These are phyloP conservation scores for Telenomus remus DNA, from an alignment of 1,140 invertebrate species.

Conservation along the genomic window DNA sequence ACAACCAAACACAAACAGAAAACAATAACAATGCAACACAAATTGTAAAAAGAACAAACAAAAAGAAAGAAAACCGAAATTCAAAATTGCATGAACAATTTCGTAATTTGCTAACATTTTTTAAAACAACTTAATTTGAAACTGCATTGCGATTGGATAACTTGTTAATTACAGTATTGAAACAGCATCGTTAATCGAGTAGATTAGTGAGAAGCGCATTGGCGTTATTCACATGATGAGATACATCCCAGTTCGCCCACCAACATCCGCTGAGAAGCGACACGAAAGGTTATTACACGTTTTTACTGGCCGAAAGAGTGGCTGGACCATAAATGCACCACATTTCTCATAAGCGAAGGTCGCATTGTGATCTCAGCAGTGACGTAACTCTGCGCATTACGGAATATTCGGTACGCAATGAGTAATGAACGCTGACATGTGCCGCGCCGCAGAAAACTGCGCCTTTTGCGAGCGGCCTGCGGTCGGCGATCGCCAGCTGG, in stretches of 20 bases:
- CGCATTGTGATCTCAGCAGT: slow-evolving; percentile 9
- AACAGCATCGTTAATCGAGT: slow-evolving; percentile 15
- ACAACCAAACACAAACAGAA: too few relatives aligned
- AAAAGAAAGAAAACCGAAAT: too few relatives aligned
- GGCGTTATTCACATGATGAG: slow-evolving; percentile 29
- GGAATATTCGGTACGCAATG: slow-evolving; percentile 24
- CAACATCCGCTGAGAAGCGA: slow-evolving; percentile 61
- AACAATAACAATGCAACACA: too few relatives aligned
- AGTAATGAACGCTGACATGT: slow-evolving; percentile 29
- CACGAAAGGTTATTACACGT: slow-evolving; percentile 28
- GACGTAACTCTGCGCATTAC: slow-evolving; percentile 37
- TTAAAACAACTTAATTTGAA: too few relatives aligned
- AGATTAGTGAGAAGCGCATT: slow-evolving; percentile 19
- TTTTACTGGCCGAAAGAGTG: slow-evolving; percentile 1
- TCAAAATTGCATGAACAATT: too few relatives aligned
- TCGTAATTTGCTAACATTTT: too few relatives aligned
- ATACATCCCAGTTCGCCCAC: slow-evolving; percentile 66
- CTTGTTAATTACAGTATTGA: slow-evolving; percentile 12
- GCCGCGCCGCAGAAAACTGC: slow-evolving; percentile 22
- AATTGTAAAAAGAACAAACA: too few relatives aligned
- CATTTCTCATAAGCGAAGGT: slow-evolving; percentile 35
- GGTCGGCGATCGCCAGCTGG: slow-evolving; percentile 5
- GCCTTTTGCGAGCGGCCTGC: slow-evolving; percentile 17
- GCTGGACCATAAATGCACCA: slow-evolving; percentile 36
- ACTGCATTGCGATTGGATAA: too few relatives aligned